These are phyloP conservation scores for Onthophagus taurus DNA, from an alignment of 1,140 invertebrate genomes.

Conservation along the genomic window DNA sequence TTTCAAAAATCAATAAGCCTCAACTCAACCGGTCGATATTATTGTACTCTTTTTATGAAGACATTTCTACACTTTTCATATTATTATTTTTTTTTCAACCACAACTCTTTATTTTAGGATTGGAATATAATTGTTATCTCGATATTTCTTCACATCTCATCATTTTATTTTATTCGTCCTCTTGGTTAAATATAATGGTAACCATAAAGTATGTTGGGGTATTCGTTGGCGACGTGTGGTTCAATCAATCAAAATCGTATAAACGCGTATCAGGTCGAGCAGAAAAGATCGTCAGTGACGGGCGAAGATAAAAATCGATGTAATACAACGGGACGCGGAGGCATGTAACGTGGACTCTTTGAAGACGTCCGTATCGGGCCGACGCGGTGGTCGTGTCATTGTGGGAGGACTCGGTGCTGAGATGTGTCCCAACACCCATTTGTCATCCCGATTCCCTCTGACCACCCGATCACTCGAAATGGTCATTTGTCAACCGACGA, in stretches of 20 bases:
- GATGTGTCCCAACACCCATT: constrained; percentile 22
- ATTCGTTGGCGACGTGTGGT: too few relatives aligned
- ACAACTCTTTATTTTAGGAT: neutral
- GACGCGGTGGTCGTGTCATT: constrained; percentile 19
- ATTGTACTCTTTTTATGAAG: neutral
- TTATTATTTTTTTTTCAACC: neutral
- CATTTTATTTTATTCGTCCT: neutral
- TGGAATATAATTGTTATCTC: neutral
- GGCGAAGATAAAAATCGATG: neutral
- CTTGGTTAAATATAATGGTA: neutral
- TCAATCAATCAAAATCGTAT: too few relatives aligned
- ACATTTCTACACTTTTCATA: neutral
- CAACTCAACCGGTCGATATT: neutral
- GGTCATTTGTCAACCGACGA: constrained; percentile 20
- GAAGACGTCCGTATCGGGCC: neutral
- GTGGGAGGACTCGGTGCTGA: constrained; percentile 12
- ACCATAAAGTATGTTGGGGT: too few relatives aligned
- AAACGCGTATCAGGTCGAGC: too few relatives aligned
- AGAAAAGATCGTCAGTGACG: neutral
- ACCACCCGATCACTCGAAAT: constrained; percentile 17
- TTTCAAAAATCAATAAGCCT: constrained; percentile 1
- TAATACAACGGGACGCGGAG: neutral
- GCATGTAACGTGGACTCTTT: neutral
- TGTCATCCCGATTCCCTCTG: constrained; percentile 14
- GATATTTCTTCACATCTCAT: neutral